Base-by-base conservation (phyloP, 92 coral and sea anemone species). In the Palythoa heliodiscus region DNA sequence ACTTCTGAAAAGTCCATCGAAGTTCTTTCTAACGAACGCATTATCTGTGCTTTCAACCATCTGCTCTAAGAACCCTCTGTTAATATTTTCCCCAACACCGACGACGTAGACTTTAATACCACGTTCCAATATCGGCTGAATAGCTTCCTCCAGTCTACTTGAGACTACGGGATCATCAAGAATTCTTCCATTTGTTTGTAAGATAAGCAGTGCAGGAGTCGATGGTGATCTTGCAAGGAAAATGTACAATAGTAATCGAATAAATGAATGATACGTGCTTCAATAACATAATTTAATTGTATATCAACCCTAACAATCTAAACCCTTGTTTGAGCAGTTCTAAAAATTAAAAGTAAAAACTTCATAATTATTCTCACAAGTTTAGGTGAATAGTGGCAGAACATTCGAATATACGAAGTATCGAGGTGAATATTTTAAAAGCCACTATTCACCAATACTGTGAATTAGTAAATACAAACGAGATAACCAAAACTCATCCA, bases 151-250 rank as follows among this genome's bases (percentile, higher is more conserved):
- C 52, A 80, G 84, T 67, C 84, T 80, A 15, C 84, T 67, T 15
- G 74, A 80, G 47, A 74, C 84, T 66, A 80, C 15, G 16, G 84
- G 84, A 5, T 80, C 84, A 37, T 80, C 60, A 3, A 64, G 9
- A 43, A 80, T 37, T 66, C 84, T 43, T 80, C 84, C 84, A 66
- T 80, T 80, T 12, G 84, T 80, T 52, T 80, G 84, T 24, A 80
- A 47, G 39, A 80, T 68, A 40, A 80, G 84, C 3, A 80, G 54
- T 67, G 84, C 84, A 1, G 84, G 84, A 80, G 74, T 80, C 39
- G 84, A 80, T 16, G 84, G 84, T 1, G 84, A 80, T 13, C 84
- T 80, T 52, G 13, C 47, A 16, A 76, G 1, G 10, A 76, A 25
- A 14, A 29, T 11, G 15, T 64, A 64, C 25, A 23, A 64, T 64